Base-by-base conservation (phyloP, 2,797 vertebrate genomes). In the Silurus lanzhouensis region DNA sequence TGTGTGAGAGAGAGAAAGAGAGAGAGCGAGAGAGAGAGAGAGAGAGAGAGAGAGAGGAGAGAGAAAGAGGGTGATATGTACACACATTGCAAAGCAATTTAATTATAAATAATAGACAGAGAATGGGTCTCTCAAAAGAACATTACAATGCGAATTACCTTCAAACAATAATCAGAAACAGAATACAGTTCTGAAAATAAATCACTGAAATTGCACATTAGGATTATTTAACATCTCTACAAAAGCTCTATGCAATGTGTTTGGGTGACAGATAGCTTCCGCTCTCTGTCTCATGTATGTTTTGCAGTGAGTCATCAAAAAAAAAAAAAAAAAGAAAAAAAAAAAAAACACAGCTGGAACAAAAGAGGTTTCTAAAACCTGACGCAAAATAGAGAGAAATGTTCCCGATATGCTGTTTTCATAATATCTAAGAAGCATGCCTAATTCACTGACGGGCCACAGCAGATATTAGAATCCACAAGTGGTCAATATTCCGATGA, bases 61-160 rank as follows among this genome's bases (percentile, higher is more conserved):
- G 7, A 22, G 61, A 52, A 52, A 10, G 38, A 38, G 38, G 38
- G 38, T 38, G 38, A 64, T 52, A 46, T 25, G 2, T 77, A 15
- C 7, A 66, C 19, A 76, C 27, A 67, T 27, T 31, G 5, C 20
- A 52, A 55, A 68, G 17, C 58, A 13, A 44, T 70, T 46, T 60
- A 63, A 84, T 70, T 79, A 79, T 25, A 79, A 46, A 58, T 38
- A 20, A 27, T 31, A 31, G 67, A 67, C 12, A 68, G 48, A 68
- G 52, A 55, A 81, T 64, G 14, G 14, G 3, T 79, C 38, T 46
- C 38, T n/a, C 6, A 76, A 9, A 76, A 31, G n/a, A 48, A 58
- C 38, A 38, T 38, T 38, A 10, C 17, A 57, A 19, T 1, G 25
- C 5, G 25, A 25, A 60, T n/a, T 63, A 64, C 20, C 31, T 25